These are phyloP conservation scores for Hemitrygon akajei DNA, from an alignment of 2,797 vertebrate species.

Conservation along the genomic window DNA sequence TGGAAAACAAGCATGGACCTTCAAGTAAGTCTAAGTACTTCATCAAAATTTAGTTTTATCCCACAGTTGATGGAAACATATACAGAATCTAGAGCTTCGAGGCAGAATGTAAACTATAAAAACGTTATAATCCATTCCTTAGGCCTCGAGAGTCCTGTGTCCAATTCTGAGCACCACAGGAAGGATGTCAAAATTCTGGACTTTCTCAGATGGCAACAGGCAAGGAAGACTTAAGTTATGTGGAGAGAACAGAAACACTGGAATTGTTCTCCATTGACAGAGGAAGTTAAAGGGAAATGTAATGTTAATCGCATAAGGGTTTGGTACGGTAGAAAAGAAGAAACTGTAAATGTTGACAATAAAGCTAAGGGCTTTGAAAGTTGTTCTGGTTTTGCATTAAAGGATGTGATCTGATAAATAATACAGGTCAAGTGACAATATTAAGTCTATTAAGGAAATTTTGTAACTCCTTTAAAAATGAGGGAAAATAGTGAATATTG, in stretches of 20 bases:
- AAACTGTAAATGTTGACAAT: neutral
- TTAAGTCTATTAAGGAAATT: neutral
- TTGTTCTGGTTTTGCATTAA: neutral
- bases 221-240: neutral
- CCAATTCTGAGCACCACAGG: neutral
- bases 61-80: neutral
- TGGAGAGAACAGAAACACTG: neutral
- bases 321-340: neutral
- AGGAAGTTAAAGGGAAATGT: neutral
- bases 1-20: conserved; percentile 46
- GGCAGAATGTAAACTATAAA: neutral
- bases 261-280: neutral
- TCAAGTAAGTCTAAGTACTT: neutral
- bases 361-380: neutral
- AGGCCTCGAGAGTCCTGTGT: neutral
- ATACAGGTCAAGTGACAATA: neutral
- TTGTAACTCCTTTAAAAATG: neutral
- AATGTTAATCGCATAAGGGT: neutral
- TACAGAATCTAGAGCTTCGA: neutral
- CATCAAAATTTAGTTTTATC: neutral
- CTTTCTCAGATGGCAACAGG: neutral
- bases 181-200: neutral
- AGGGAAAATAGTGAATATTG: neutral
- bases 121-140: neutral
- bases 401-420: neutral